Evolutionary conservation across 2,113 vertebrate genomes (phyloP).

Genomic region (Gnathonemus echidnorhynchus): DNA sequence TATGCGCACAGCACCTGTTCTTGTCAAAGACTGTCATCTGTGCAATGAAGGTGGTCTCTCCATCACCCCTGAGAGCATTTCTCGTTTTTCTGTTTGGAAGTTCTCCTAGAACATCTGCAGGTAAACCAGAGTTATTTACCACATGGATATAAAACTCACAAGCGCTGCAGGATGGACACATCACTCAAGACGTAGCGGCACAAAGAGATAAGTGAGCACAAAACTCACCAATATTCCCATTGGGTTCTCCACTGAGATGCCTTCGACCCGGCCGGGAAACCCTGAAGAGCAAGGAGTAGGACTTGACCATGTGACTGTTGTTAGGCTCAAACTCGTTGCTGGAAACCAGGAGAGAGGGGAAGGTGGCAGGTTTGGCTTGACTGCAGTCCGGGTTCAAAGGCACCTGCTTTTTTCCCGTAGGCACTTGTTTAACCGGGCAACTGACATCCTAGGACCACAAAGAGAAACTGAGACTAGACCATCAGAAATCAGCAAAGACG

Average conservation of each 20-base stretch:
- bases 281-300: slow-evolving; percentile 94
- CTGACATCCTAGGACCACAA: slow-evolving; percentile 82
- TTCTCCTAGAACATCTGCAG: slow-evolving; percentile 83
- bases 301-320: slow-evolving; percentile 99
- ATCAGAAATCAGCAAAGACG: neutral
- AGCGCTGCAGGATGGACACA: neutral
- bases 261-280: slow-evolving; percentile 85
- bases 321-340: slow-evolving; percentile 98
- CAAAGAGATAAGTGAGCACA: neutral
- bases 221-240: slow-evolving; percentile 87
- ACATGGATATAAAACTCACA: neutral
- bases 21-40: slow-evolving; percentile 99
- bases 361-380: slow-evolving; percentile 88
- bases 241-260: slow-evolving; percentile 82
- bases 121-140: neutral
- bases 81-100: slow-evolving; percentile 83
- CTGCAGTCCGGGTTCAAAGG: slow-evolving; percentile 97
- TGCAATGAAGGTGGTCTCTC: slow-evolving; percentile 84
- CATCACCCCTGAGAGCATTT: slow-evolving; percentile 81
- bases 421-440: slow-evolving; percentile 97
- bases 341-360: slow-evolving; percentile 90
- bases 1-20: slow-evolving; percentile 70
- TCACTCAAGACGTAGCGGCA: neutral
- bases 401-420: slow-evolving; percentile 99
- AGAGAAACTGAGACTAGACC: slow-evolving; percentile 25